Conservation (phyloP, 2,888 invertebrate species). For the Carpatolechia fugitivella region DNA sequence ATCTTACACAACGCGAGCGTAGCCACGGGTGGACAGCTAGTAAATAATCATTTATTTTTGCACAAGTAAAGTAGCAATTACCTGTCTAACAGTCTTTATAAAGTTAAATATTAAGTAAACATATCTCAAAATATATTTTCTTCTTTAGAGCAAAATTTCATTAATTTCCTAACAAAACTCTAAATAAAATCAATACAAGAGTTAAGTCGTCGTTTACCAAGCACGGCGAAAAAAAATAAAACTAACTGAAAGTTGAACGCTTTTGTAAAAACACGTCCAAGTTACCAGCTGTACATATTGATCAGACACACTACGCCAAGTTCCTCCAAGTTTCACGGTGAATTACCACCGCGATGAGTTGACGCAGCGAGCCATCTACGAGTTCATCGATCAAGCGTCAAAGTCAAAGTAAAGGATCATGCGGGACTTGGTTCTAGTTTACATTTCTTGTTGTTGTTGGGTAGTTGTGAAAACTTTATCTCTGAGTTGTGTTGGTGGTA, state of each 20-base stretch:
- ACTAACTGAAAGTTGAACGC: background rate
- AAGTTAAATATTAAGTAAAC: too few species aligned
- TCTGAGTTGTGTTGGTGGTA: too few species aligned
- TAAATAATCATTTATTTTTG: too few species aligned
- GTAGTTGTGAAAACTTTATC: background rate
- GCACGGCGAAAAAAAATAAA: background rate
- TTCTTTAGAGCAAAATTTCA: too few species aligned
- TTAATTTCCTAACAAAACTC: too few species aligned
- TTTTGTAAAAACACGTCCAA: background rate
- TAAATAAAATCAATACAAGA: too few species aligned
- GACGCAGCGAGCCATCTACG: slow-evolving; percentile 1
- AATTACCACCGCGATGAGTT: slow-evolving; percentile 3
- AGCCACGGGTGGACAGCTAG: too few species aligned
- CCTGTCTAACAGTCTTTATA: too few species aligned
- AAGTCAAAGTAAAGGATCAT: background rate
- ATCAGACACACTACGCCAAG: background rate
- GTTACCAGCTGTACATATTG: background rate
- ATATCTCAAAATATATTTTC: too few species aligned
- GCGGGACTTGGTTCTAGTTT: background rate
- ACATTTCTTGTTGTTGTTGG: background rate
- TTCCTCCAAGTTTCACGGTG: slow-evolving; percentile 6
- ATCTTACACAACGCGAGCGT: too few species aligned
- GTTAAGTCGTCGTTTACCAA: too few species aligned
- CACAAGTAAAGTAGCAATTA: too few species aligned
- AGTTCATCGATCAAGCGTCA: slow-evolving; percentile 6